A percentile compares a stretch with the other conserved stretches of the same genome.
Conservation (phyloP, 23 tunicate species). For the Trididemnum nubilum region DNA sequence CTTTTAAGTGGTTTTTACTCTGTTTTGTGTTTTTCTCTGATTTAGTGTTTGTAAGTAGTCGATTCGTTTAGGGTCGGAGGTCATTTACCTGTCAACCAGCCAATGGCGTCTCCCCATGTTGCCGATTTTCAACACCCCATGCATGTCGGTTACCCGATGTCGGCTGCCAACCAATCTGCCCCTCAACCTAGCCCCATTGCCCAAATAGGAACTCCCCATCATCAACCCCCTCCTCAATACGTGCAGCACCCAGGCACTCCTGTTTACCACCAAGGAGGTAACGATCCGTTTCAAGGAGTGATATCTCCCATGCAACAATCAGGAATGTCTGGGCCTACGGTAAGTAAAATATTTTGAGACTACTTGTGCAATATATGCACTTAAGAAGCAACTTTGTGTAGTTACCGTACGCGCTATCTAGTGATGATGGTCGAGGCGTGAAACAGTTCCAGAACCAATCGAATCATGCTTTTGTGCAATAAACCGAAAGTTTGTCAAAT, state of each 20-base stretch:
- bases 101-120: conserved; percentile 22
- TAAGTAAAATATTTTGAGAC: too few relatives aligned
- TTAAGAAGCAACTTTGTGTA: too few relatives aligned
- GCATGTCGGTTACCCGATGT: conserved; percentile 54
- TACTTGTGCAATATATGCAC: too few relatives aligned
- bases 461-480: too few relatives aligned
- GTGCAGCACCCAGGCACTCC: conserved; percentile 40
- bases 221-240: conserved; percentile 41
- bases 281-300: conserved; percentile 55
- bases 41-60: too few relatives aligned
- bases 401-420: too few relatives aligned
- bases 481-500: too few relatives aligned
- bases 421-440: too few relatives aligned
- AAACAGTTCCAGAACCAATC: too few relatives aligned
- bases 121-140: conserved; percentile 37
- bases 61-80: conserved; percentile 27
- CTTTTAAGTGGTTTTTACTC: background rate
- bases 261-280: conserved; percentile 39
- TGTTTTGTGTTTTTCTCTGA: background rate
- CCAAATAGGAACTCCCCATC: conserved; percentile 46
- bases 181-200: conserved; percentile 60
- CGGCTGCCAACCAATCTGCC: conserved; percentile 14
- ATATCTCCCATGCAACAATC: conserved; percentile 54
- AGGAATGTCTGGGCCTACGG: conserved; percentile 27
- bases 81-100: conserved; percentile 39